Percentiles rank a stretch among this genome's conserved stretches.
Evolutionary conservation across 1,140 invertebrate genomes (phyloP).

Genomic region (Seison nebaliae): DNA sequence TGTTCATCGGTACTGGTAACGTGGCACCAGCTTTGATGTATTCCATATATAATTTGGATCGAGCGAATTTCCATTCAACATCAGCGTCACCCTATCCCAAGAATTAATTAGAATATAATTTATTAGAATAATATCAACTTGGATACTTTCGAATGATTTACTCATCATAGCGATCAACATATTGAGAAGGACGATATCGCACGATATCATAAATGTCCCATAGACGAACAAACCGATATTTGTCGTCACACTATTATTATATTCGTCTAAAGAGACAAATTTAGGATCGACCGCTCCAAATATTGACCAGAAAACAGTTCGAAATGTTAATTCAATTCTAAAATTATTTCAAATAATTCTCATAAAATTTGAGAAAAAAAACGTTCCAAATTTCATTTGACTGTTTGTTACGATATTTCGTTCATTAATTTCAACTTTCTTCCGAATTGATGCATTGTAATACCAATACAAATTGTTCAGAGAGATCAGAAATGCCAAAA

Average conservation of each 20-base stretch:
- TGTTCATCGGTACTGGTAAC: constrained; percentile 58
- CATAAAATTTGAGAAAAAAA: background rate
- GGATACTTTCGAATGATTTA: constrained; percentile 31
- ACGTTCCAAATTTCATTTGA: constrained; percentile 4
- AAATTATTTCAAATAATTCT: constrained; percentile 11
- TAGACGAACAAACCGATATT: constrained; percentile 24
- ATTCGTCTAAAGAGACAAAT: constrained; percentile 34
- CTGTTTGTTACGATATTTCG: constrained; percentile 9
- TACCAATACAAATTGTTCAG: constrained; percentile 29
- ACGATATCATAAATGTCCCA: constrained; percentile 26
- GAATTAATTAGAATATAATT: constrained; percentile 4
- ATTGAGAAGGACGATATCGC: constrained; percentile 32
- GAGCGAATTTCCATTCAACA: constrained; percentile 66
- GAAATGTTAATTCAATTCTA: constrained; percentile 36
- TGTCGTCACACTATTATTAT: constrained; percentile 14
- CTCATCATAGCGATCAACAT: constrained; percentile 36
- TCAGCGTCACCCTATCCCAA: constrained; percentile 46
- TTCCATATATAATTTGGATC: constrained; percentile 65
- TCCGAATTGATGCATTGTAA: constrained; percentile 23
- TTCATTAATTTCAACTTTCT: constrained; percentile 18
- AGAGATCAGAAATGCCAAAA: constrained; percentile 29
- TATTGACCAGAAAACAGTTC: constrained; percentile 46
- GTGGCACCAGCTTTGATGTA: constrained; percentile 62
- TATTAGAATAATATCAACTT: constrained; percentile 18
- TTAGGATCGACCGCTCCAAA: constrained; percentile 42